Base-by-base conservation (phyloP, 2,888 invertebrate species). In the Orchestes rusci region DNA sequence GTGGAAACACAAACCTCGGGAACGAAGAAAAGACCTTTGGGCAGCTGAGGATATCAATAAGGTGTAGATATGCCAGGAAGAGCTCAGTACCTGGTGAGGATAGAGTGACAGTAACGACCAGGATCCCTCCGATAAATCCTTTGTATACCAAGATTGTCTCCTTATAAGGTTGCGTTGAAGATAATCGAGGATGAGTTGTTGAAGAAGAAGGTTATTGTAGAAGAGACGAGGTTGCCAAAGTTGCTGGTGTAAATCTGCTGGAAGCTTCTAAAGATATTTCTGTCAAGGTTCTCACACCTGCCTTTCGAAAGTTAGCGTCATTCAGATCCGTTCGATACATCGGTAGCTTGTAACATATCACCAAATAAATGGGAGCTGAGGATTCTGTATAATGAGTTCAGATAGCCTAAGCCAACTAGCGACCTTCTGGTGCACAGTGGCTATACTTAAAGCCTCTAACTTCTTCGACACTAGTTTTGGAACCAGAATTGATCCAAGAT, bases 241-340 rank as follows among this genome's bases (percentile, higher is more conserved):
- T 61, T 23, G 54, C 59, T 53, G 66, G 53, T 60, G 45, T 64
- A 3, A 68, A 68, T 60, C 63, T 76, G 27, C 60, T 77, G 16
- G 69, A 68, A 42, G 74, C 73, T 4, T 72, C 73, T 39, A 73
- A 77, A 53, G 71, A 77, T 34, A 82, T 83, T 36, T 73, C 78
- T 54, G 75, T 73, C 1, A 86, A 85, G 66, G 83, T 85, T 37
- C 62, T 87, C 33, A 85, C 85, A 1, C 77, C 79, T 0, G 72
- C 71, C 3, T 69, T 79, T 43, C 8, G n/a, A 10, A 16, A 19
- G 19, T 13, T 72, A 70, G 16, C 63, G 65, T 2, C 73, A 81
- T 55, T 65, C 70, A 5, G 90, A 90, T 70, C 91, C 91, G 0
- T 92, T 92, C 63, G 92, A 92, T 62, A 92, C 92, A 1, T 86